These are phyloP conservation scores for Cydia splendana DNA, from an alignment of 1,140 invertebrate species.

Conservation along the genomic window DNA sequence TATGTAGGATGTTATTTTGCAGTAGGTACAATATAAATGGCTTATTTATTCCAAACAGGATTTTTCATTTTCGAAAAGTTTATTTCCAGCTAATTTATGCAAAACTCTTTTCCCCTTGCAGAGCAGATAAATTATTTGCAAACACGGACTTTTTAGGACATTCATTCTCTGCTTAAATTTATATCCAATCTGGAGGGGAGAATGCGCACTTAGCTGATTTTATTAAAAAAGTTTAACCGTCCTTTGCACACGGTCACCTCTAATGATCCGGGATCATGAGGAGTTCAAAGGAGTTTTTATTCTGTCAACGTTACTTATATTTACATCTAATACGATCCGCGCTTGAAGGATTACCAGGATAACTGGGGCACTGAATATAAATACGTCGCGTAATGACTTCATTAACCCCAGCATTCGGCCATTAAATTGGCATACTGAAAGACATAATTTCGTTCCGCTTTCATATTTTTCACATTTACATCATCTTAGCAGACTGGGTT, in stretches of 20 bases:
- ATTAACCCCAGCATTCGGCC: background rate
- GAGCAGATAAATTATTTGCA: constrained; percentile 53
- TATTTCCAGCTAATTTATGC: constrained; percentile 42
- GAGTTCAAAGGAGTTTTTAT: constrained; percentile 40
- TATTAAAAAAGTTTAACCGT: constrained; percentile 64
- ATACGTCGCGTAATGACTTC: constrained; percentile 27
- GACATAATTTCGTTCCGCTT: background rate
- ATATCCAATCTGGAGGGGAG: constrained; percentile 45
- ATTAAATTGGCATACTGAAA: constrained; percentile 15
- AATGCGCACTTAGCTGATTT: constrained; percentile 50
- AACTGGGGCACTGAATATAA: constrained; percentile 10
- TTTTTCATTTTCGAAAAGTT: constrained; percentile 6
- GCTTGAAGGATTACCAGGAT: background rate
- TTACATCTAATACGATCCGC: background rate
- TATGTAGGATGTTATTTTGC: too few relatives aligned
- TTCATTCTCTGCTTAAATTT: constrained; percentile 57
- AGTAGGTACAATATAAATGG: too few relatives aligned
- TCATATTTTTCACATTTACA: background rate
- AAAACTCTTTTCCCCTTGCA: constrained; percentile 39
- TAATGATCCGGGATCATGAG: constrained; percentile 50
- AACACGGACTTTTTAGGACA: constrained; percentile 46
- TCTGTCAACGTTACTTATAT: background rate
- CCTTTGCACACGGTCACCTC: constrained; percentile 46
- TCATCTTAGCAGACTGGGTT: background rate
- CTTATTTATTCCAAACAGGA: background rate